A percentile compares a stretch with the other conserved stretches of the same genome.
These are phyloP conservation scores for Hecatera dysodea DNA, from an alignment of 2,888 invertebrate genomes.

Conservation along the genomic window DNA sequence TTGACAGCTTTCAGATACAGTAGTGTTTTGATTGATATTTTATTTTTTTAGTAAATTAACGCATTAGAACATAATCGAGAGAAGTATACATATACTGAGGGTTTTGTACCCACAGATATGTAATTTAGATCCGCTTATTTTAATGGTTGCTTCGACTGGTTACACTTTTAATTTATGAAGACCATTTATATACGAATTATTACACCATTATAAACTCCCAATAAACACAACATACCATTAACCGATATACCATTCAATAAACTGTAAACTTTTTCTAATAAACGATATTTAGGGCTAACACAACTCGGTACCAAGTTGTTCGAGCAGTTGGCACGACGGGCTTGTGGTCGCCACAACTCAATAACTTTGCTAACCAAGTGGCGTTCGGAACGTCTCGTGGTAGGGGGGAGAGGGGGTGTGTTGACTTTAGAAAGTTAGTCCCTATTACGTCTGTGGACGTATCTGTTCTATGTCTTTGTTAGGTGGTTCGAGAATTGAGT, in stretches of 20 bases:
- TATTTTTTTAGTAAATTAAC: too few relatives aligned
- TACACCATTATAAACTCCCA: constrained; percentile 29
- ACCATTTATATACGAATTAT: constrained; percentile 30
- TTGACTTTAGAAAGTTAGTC: constrained; percentile 69
- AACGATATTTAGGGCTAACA: constrained; percentile 67
- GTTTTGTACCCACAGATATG: background rate
- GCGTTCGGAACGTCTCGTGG: constrained; percentile 59
- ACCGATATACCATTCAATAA: constrained; percentile 55
- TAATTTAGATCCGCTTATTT: background rate
- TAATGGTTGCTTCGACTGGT: background rate
- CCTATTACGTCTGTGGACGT: constrained; percentile 63
- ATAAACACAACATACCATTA: constrained; percentile 43
- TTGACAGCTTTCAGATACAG: background rate
- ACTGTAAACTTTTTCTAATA: constrained; percentile 76
- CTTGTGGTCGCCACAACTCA: constrained; percentile 66
- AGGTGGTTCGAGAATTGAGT: constrained; percentile 53
- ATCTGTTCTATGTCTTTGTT: constrained; percentile 59
- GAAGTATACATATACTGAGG: background rate
- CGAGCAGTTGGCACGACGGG: constrained; percentile 62
- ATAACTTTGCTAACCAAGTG: constrained; percentile 69
- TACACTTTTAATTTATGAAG: background rate
- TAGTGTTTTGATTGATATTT: background rate
- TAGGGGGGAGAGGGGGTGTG: constrained; percentile 39
- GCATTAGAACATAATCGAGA: background rate
- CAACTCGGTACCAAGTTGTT: constrained; percentile 64